These are phyloP conservation scores for Megalopta genalis DNA, from an alignment of 1,140 invertebrate genomes.

Conservation along the genomic window DNA sequence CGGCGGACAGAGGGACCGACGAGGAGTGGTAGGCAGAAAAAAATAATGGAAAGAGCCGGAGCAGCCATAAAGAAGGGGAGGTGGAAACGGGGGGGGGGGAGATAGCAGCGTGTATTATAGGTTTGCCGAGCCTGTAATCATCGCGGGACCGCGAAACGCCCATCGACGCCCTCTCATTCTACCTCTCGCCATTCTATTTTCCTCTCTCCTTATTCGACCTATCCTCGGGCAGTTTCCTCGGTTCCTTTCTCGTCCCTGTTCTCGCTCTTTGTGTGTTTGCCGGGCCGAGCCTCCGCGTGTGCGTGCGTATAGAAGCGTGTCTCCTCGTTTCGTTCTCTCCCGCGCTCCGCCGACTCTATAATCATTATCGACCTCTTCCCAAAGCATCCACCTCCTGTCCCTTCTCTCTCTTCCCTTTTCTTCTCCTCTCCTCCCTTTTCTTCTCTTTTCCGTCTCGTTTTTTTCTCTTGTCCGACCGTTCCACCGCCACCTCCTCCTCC, in stretches of 20 bases:
- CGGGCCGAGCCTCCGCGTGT: background rate
- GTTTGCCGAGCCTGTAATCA: conserved; percentile 78
- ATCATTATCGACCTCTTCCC: conserved; percentile 71
- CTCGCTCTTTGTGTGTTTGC: background rate
- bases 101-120: conserved; percentile 76
- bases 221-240: conserved; percentile 55
- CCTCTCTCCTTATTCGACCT: conserved; percentile 52
- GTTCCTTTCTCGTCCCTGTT: conserved; percentile 48
- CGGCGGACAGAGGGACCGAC: background rate
- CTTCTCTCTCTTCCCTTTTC: background rate
- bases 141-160: conserved; percentile 79
- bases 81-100: conserved; percentile 43
- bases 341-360: conserved; percentile 62
- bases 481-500: background rate
- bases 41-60: conserved; percentile 44
- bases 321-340: conserved; percentile 32
- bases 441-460: background rate
- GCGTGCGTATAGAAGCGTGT: background rate
- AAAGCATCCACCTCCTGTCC: conserved; percentile 35
- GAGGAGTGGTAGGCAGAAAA: conserved; percentile 12
- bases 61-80: conserved; percentile 37
- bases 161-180: conserved; percentile 75
- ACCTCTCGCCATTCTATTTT: conserved; percentile 65
- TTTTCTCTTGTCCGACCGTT: background rate
- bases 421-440: background rate